A percentile compares a stretch with the other conserved stretches of the same genome.
Evolutionary conservation across 1,140 invertebrate species (phyloP).

Genomic region (Mactra quadrangularis): DNA sequence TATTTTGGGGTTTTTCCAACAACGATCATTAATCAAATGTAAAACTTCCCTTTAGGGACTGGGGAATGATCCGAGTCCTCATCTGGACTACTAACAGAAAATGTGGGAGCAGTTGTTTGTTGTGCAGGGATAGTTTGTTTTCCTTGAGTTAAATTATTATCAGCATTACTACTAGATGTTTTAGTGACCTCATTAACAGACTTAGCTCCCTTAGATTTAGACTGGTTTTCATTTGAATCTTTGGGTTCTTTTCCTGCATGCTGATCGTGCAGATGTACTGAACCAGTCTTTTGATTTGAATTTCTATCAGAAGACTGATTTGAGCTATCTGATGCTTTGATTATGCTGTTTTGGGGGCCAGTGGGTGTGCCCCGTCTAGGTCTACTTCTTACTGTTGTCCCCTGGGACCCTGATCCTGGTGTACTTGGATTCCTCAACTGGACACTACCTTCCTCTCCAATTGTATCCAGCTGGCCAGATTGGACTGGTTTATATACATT

Average conservation of each 20-base stretch:
- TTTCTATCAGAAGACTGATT: neutral
- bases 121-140: neutral
- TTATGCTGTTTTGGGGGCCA: neutral
- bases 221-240: conserved; percentile 2
- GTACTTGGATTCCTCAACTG: no score
- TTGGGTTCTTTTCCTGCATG: neutral
- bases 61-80: conserved; percentile 47
- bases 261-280: neutral
- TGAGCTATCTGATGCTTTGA: no score
- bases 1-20: no score
- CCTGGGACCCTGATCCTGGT: neutral
- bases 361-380: neutral
- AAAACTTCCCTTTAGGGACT: conserved; percentile 68
- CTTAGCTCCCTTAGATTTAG: neutral
- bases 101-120: conserved; percentile 25
- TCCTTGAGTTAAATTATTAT: neutral
- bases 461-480: conserved; percentile 69
- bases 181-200: neutral
- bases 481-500: conserved; percentile 52
- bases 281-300: neutral
- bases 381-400: conserved; percentile 7
- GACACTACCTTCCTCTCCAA: conserved; percentile 65
- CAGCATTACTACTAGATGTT: neutral
- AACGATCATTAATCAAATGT: no score
- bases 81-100: conserved; percentile 14